These are phyloP conservation scores for Sciurus vulgaris DNA, from an alignment of 2,797 vertebrate genomes.

Conservation along the genomic window DNA sequence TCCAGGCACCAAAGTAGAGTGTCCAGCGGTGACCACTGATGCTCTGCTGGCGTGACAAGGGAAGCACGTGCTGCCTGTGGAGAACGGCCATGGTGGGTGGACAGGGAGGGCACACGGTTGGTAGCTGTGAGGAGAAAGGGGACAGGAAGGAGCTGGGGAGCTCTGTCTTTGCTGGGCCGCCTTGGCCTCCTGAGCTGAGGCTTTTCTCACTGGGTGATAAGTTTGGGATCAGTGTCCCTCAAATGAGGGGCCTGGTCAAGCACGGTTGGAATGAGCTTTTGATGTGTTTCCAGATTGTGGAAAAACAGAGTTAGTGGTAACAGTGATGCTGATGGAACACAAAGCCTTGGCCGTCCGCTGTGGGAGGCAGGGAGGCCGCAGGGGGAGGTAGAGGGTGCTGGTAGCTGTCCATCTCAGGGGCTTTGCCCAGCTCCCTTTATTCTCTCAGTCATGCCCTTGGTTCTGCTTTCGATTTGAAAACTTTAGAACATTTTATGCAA, in stretches of 20 bases:
- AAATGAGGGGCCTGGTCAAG: neutral
- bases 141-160: rapidly evolving
- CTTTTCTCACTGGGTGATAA: neutral
- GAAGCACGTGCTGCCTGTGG: neutral
- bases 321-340: neutral
- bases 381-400: neutral
- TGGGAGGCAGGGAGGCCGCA: too few relatives aligned
- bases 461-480: neutral
- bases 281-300: constrained; percentile 7
- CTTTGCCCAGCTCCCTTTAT: neutral
- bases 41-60: too few relatives aligned
- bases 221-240: neutral
- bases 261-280: neutral
- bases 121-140: neutral
- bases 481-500: neutral
- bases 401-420: neutral
- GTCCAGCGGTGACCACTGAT: neutral
- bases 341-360: neutral
- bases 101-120: neutral
- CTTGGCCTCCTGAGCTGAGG: rapidly evolving
- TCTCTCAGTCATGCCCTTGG: neutral
- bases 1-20: neutral
- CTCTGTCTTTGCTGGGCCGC: too few relatives aligned
- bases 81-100: neutral
- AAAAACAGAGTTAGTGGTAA: neutral